Percentiles rank a stretch among this genome's conserved stretches.
phyloP scores from a whole-genome alignment of 1,140 invertebrate species.

The Hermetia illucens region DNA sequence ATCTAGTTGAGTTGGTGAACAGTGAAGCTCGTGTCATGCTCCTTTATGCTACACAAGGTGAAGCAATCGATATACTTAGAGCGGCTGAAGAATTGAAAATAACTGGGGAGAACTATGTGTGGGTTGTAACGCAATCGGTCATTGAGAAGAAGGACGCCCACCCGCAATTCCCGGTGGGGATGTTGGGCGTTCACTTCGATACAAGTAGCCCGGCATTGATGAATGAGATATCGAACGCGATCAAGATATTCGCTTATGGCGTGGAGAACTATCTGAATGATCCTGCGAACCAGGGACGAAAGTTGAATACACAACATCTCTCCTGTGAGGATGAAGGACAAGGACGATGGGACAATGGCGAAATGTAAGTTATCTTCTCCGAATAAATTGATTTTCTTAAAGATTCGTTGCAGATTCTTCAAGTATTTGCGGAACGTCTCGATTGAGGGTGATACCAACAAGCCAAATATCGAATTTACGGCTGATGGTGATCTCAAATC shows the following conservation, averaged over 20 bases:
- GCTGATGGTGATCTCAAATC: conserved; percentile 74
- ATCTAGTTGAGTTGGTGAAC: conserved; percentile 61
- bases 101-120: conserved; percentile 89
- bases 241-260: conserved; percentile 81
- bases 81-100: conserved; percentile 70
- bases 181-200: conserved; percentile 88
- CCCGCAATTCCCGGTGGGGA: conserved; percentile 77
- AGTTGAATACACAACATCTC: conserved; percentile 59
- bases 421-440: conserved; percentile 72
- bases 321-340: conserved; percentile 38
- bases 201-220: conserved; percentile 66
- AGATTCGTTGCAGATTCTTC: conserved; percentile 34
- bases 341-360: conserved; percentile 29
- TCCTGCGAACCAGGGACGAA: conserved; percentile 47
- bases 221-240: conserved; percentile 73
- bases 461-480: conserved; percentile 74
- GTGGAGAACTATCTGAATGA: conserved; percentile 75
- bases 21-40: conserved; percentile 89
- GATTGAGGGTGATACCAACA: conserved; percentile 59
- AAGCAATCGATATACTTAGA: conserved; percentile 71
- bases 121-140: conserved; percentile 93
- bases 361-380: conserved; percentile 15
- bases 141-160: conserved; percentile 64
- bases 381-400: not conserved
- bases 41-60: conserved; percentile 76